Percentiles rank a stretch among this genome's conserved stretches.
phyloP scores from a whole-genome alignment of 2,888 invertebrate species.

The Eilema depressum region DNA sequence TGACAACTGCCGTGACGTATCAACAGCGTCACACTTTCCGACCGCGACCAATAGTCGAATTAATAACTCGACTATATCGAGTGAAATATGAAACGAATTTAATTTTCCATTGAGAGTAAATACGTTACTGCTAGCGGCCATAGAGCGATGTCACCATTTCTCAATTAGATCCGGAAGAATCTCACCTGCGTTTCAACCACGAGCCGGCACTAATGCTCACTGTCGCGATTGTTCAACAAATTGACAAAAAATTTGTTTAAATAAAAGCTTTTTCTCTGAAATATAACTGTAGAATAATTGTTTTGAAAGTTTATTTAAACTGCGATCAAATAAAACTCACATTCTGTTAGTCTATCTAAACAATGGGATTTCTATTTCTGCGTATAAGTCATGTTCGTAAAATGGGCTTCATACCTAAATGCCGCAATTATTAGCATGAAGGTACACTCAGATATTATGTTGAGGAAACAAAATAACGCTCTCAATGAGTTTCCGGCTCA shows the following conservation, averaged over 20 bases:
- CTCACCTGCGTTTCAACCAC: constrained; percentile 63
- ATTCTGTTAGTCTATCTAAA: constrained; percentile 25
- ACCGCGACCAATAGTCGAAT: constrained; percentile 66
- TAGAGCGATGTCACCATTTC: constrained; percentile 63
- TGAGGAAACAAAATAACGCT: constrained; percentile 42
- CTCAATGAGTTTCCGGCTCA: constrained; percentile 57
- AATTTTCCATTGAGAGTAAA: constrained; percentile 50
- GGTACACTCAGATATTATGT: neutral
- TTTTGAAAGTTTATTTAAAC: constrained; percentile 36
- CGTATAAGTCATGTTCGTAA: neutral
- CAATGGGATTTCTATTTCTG: constrained; percentile 22
- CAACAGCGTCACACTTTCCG: constrained; percentile 69
- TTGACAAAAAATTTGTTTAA: constrained; percentile 59
- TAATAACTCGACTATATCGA: constrained; percentile 54
- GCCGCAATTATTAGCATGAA: constrained; percentile 3
- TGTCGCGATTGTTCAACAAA: constrained; percentile 59
- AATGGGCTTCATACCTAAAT: neutral
- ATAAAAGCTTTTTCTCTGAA: constrained; percentile 48
- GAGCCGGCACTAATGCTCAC: constrained; percentile 70
- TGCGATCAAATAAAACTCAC: constrained; percentile 29
- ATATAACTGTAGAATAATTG: constrained; percentile 46
- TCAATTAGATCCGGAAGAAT: constrained; percentile 83
- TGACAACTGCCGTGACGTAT: constrained; percentile 81
- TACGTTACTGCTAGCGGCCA: constrained; percentile 44
- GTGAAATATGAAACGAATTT: constrained; percentile 63